These are phyloP conservation scores for Limnephilus auricula DNA, from an alignment of 2,888 invertebrate species.

Conservation along the genomic window DNA sequence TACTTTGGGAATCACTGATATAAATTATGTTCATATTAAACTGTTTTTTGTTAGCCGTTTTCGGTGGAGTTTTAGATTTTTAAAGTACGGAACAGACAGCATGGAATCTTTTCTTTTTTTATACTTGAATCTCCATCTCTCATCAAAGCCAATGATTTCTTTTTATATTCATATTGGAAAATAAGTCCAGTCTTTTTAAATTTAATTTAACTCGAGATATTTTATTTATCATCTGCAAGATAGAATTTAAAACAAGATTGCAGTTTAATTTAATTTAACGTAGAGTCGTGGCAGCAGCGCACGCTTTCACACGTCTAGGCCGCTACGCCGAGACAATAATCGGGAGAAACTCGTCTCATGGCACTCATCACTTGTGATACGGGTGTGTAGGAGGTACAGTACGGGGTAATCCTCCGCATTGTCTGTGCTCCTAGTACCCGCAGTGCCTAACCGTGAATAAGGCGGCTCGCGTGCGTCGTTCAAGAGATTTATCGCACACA, in stretches of 20 bases:
- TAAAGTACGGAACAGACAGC: background rate
- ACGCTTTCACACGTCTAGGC: background rate
- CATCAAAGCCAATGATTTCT: no score
- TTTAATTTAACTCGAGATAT: no score
- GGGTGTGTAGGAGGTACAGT: background rate
- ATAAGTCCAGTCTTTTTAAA: no score
- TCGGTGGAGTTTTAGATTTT: background rate
- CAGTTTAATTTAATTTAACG: background rate
- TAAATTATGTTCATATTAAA: background rate
- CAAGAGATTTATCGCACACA: conserved; percentile 56
- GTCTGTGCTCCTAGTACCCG: conserved; percentile 50
- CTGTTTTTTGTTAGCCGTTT: background rate
- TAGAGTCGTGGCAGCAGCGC: background rate
- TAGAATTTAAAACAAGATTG: background rate
- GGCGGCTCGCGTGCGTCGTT: conserved; percentile 61
- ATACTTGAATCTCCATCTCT: no score
- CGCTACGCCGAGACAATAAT: conserved; percentile 23
- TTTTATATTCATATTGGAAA: no score
- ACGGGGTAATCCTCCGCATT: conserved; percentile 53
- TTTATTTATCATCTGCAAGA: background rate
- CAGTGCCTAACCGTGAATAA: conserved; percentile 59
- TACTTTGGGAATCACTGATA: no score
- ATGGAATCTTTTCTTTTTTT: background rate
- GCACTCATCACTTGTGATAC: conserved; percentile 58
- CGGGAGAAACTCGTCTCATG: conserved; percentile 49